Conservation (phyloP, 2,113 vertebrate genomes). For the Terrapene triunguis region DNA sequence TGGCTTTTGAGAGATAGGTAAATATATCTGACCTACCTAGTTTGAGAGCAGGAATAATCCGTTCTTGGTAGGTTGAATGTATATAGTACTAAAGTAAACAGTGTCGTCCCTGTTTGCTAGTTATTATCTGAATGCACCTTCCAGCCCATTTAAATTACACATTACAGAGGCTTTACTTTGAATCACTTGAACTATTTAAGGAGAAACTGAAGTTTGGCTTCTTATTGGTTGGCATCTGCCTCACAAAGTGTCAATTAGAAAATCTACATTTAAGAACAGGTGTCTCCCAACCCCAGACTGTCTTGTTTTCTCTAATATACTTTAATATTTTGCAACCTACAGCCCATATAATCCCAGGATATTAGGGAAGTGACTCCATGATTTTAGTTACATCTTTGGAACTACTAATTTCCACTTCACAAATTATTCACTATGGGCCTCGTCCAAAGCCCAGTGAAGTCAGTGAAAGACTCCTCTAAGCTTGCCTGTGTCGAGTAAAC, state of each 20-base stretch:
- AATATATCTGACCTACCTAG: conserved; percentile 6
- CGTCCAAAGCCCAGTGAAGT: background rate
- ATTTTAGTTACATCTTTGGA: background rate
- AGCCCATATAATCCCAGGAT: background rate
- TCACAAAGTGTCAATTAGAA: background rate
- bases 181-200: background rate
- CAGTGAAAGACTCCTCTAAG: background rate
- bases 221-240: background rate
- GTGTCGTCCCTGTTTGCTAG: background rate
- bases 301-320: background rate
- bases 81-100: conserved; percentile 12
- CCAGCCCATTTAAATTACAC: background rate
- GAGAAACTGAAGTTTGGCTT: conserved; percentile 6
- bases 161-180: conserved; percentile 4
- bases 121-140: background rate
- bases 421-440: background rate
- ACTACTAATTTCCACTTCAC: background rate
- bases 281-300: background rate
- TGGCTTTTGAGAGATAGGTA: background rate
- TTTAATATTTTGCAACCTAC: background rate
- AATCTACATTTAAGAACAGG: background rate
- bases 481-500: background rate
- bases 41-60: background rate
- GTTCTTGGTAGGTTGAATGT: background rate
- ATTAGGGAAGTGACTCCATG: background rate